Percentiles rank a stretch among this genome's conserved stretches.
These are phyloP conservation scores for Neopipo cinnamomea DNA, from an alignment of 2,113 vertebrate genomes.

Conservation along the genomic window DNA sequence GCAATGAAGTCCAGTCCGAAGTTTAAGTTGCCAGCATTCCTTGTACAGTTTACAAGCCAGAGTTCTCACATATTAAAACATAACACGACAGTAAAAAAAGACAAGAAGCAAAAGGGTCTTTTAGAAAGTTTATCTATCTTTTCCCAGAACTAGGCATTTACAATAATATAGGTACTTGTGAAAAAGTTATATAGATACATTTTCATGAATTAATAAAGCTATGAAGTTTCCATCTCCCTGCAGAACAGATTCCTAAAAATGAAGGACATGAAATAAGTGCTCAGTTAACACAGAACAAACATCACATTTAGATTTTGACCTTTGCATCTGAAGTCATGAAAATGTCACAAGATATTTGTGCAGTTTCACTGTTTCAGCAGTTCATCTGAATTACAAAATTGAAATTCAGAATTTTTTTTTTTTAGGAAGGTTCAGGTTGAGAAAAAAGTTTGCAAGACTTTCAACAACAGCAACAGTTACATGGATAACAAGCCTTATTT, in stretches of 20 bases:
- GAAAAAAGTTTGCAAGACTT: background rate
- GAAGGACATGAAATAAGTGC: background rate
- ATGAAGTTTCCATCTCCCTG: background rate
- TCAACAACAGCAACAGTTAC: background rate
- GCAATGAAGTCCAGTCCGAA: background rate
- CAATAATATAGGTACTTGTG: background rate
- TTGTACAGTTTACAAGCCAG: background rate
- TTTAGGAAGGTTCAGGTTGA: background rate
- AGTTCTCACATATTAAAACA: background rate
- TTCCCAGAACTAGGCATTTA: background rate
- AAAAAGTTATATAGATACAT: background rate
- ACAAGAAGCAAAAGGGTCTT: background rate
- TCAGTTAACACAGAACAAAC: background rate
- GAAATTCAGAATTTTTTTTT: background rate
- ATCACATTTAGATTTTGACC: background rate
- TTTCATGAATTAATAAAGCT: background rate
- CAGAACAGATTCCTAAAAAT: background rate
- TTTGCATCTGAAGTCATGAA: background rate
- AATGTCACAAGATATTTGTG: background rate
- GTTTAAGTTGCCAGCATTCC: background rate
- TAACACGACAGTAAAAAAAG: background rate
- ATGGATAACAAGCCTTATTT: background rate
- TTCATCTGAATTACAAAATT: background rate
- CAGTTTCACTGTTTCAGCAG: background rate
- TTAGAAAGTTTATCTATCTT: background rate